Evolutionary conservation across 2,888 invertebrate genomes (phyloP).

Genomic region (Mellilla xanthometata): DNA sequence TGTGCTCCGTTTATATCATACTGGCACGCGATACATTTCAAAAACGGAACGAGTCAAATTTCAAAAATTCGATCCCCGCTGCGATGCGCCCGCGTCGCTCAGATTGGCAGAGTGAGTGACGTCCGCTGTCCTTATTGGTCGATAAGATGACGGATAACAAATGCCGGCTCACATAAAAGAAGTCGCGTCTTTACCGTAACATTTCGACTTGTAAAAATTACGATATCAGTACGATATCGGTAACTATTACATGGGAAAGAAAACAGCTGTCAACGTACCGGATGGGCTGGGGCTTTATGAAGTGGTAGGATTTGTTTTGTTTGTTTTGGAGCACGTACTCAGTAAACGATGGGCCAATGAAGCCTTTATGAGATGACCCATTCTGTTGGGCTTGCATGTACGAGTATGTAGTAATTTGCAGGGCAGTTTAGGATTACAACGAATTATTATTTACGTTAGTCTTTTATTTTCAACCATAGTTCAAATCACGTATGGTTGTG

Average conservation of each 20-base stretch:
- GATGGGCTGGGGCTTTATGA: constrained; percentile 48
- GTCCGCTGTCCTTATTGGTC: constrained; percentile 78
- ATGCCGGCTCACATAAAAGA: constrained; percentile 73
- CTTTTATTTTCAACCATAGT: no score
- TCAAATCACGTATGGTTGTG: no score
- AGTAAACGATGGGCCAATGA: no score
- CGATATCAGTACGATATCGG: constrained; percentile 47
- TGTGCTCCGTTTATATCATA: constrained; percentile 55
- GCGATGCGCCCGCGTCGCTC: constrained; percentile 62
- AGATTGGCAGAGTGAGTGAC: constrained; percentile 80
- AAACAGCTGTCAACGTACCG: constrained; percentile 74
- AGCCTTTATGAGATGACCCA: no score
- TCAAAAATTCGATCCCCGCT: constrained; percentile 71
- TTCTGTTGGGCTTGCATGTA: no score
- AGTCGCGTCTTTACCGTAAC: constrained; percentile 65
- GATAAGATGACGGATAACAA: constrained; percentile 79
- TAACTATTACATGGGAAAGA: constrained; percentile 71
- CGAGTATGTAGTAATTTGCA: no score
- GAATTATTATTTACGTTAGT: no score
- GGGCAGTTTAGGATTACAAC: no score
- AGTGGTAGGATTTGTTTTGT: constrained; percentile 48
- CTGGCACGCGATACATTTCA: constrained; percentile 68
- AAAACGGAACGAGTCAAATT: constrained; percentile 66
- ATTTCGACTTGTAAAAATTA: constrained; percentile 70
- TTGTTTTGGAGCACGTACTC: no score